These are phyloP conservation scores for Pachymerium ferrugineum DNA, from an alignment of 2,888 invertebrate species.

Conservation along the genomic window DNA sequence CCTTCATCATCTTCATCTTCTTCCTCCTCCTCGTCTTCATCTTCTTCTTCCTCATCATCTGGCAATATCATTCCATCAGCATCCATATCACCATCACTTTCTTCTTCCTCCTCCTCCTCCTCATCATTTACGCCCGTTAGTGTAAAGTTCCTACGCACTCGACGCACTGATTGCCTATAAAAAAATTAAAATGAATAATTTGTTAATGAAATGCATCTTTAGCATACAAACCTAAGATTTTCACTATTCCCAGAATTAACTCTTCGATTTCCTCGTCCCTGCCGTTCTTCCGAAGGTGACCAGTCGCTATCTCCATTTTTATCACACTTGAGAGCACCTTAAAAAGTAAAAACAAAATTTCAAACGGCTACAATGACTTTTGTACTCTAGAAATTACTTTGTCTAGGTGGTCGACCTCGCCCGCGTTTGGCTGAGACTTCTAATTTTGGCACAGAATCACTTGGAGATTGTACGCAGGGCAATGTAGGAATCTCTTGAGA, in stretches of 20 bases:
- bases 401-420: slow-evolving; percentile 19
- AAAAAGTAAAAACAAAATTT: not conserved
- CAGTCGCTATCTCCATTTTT: slow-evolving; percentile 31
- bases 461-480: slow-evolving; percentile 5
- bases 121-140: not conserved
- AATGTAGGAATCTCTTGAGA: not conserved
- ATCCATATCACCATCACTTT: slow-evolving; percentile 28
- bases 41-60: slow-evolving; percentile 23
- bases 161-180: not conserved
- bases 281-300: slow-evolving; percentile 28
- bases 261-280: not conserved
- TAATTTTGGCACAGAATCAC: slow-evolving; percentile 23
- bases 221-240: not conserved
- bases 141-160: not conserved
- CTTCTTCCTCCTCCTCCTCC: slow-evolving; percentile 28
- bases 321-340: slow-evolving; percentile 11
- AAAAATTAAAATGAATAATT: not conserved
- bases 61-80: not conserved
- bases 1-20: slow-evolving; percentile 31
- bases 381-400: not conserved
- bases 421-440: slow-evolving; percentile 5
- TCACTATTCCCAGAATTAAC: slow-evolving; percentile 16
- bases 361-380: not conserved
- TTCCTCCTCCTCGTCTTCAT: slow-evolving; percentile 28
- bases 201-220: not conserved